Evolutionary conservation across 2,888 invertebrate genomes (phyloP).

Genomic region (Ectemnius continuus): DNA sequence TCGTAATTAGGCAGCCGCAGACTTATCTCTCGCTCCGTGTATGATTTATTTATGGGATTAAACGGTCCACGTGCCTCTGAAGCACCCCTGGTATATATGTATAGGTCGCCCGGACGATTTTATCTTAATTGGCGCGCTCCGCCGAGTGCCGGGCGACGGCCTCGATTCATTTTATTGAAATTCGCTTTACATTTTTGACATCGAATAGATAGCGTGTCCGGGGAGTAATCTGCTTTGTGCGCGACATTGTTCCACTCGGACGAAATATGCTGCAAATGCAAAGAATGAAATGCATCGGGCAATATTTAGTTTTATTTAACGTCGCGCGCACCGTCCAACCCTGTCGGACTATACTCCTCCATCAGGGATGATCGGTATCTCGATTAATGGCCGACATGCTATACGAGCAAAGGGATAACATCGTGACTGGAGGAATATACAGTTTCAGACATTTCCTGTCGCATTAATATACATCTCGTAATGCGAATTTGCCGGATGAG

Average conservation of each 20-base stretch:
- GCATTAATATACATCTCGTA: too few relatives aligned
- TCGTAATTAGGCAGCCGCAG: not conserved
- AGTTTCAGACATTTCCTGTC: too few relatives aligned
- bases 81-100: not conserved
- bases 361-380: too few relatives aligned
- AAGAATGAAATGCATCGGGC: conserved; percentile 14
- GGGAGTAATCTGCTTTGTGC: too few relatives aligned
- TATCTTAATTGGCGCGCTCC: not conserved
- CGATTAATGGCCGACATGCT: too few relatives aligned
- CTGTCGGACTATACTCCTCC: too few relatives aligned
- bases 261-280: conserved; percentile 7
- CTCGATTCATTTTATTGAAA: conserved; percentile 3
- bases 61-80: not conserved
- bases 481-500: too few relatives aligned
- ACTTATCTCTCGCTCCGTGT: not conserved
- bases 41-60: conserved; percentile 4
- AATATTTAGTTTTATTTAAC: conserved; percentile 49
- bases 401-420: too few relatives aligned
- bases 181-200: conserved; percentile 1
- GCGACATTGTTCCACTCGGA: not conserved
- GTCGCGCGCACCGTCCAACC: conserved; percentile 17
- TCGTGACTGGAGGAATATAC: too few relatives aligned
- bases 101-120: not conserved
- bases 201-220: not conserved
- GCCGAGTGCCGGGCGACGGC: not conserved